Base-by-base conservation (phyloP, 2,113 vertebrate species). In the Scalopus aquaticus region DNA sequence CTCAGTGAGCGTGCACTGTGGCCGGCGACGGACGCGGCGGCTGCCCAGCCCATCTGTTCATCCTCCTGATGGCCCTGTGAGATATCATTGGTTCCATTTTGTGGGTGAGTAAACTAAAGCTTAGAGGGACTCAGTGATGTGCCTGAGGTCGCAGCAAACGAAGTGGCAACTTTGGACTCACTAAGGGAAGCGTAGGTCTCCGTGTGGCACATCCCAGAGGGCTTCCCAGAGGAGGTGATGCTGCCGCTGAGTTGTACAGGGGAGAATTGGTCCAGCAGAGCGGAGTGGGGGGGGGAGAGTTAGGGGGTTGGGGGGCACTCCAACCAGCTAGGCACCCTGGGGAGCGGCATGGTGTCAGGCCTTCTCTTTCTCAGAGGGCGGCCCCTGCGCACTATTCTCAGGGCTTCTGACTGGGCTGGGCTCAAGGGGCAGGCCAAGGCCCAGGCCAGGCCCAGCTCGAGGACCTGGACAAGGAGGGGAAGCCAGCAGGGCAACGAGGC, bases 1-100 rank as follows among this genome's bases (percentile, higher is more conserved):
- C 2, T 24, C 4, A n/a, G 4, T 0, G 24, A 42, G 30, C 11
- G 0, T 9, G 0, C 15, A 3, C 78, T 6, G 0, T 4, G 49
- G 74, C 20, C 0, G 19, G 3, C 46, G 30, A 1, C 15, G 80
- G 9, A 35, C 26, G 16, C 51, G 9, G 54, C 54, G 15, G 1
- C n/a, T 30, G 39, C 46, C 3, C 30, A 11, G 56, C 39, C 46
- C 49, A 10, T 84, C 35, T 49, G 56, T 74, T 37, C 51, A 13
- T 82, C 73, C 54, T 64, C 37, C 9, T 35, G 30, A 67, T 9
- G 22, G 19, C 22, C 39, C 13, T 19, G 32, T 4, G 22, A 69
- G 76, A 9, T n/a, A 24, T 22, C 42, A 15, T 1, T 24, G 67
- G 62, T 22, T 44, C 64, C 58, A 32, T 92, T 86, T 91, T 62